phyloP scores from a whole-genome alignment of 2,113 vertebrate species.

The Clarias magur region DNA sequence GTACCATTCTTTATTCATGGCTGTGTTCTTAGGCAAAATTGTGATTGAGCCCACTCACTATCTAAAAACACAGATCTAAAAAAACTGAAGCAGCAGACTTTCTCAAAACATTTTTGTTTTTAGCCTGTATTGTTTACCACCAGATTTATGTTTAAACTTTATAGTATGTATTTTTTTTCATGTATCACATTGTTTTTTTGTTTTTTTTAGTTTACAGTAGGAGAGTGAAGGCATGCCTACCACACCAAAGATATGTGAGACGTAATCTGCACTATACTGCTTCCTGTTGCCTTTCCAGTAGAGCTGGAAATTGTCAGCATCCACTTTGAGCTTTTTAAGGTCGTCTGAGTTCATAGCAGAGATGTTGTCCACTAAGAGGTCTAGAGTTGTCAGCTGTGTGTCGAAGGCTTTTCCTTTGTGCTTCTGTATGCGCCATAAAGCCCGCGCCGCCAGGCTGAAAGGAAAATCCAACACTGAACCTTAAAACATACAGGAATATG shows the following conservation, averaged over 20 bases:
- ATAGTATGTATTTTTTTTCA: background rate
- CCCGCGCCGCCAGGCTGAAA: conserved; percentile 84
- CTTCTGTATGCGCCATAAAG: conserved; percentile 87
- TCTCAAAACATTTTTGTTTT: too few species aligned
- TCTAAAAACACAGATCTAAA: too few species aligned
- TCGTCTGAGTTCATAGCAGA: conserved; percentile 77
- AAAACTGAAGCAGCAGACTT: too few species aligned
- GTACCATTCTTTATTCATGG: too few species aligned
- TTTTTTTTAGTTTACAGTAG: background rate
- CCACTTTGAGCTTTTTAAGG: conserved; percentile 72
- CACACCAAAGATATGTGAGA: conserved; percentile 88
- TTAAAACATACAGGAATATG: background rate
- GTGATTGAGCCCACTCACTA: too few species aligned
- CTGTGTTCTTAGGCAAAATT: too few species aligned
- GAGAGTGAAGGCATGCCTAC: conserved; percentile 65
- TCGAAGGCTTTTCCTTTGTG: conserved; percentile 81
- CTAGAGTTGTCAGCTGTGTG: conserved; percentile 83
- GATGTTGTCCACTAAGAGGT: conserved; percentile 87
- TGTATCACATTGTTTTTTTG: background rate
- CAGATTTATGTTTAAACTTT: background rate
- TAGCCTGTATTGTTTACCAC: background rate
- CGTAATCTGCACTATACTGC: conserved; percentile 76
- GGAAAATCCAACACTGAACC: background rate
- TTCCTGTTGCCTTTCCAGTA: conserved; percentile 83
- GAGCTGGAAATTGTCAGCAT: conserved; percentile 79